Conservation (phyloP, 2,113 vertebrate species). For the Callaeas wilsoni region DNA sequence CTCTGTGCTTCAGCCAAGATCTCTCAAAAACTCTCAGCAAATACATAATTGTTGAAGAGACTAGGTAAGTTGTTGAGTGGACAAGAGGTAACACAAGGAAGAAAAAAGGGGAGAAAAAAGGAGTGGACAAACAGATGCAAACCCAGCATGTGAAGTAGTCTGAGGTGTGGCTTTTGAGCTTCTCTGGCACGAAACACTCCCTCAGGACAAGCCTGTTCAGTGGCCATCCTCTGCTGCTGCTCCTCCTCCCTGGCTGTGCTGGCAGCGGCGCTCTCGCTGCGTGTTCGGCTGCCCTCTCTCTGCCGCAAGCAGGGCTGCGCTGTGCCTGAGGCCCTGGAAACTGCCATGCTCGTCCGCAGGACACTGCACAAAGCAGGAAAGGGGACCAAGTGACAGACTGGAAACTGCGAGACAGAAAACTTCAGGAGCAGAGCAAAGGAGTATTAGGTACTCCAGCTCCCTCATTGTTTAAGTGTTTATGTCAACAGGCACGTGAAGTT, state of each 20-base stretch:
- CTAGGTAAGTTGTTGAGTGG: neutral
- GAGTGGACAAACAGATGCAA: neutral
- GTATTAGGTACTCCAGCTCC: neutral
- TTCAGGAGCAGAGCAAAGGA: neutral
- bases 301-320: neutral
- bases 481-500: rapidly evolving
- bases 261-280: rapidly evolving
- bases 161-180: neutral
- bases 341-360: rapidly evolving
- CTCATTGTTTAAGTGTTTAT: neutral
- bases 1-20: neutral
- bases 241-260: neutral
- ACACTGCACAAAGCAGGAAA: neutral
- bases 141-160: neutral
- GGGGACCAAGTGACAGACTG: neutral
- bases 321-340: neutral
- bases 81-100: neutral
- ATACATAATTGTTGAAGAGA: neutral
- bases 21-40: neutral
- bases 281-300: neutral
- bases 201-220: neutral
- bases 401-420: neutral
- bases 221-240: neutral
- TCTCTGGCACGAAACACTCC: neutral
- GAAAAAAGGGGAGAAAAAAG: rapidly evolving